Evolutionary conservation across 2,797 vertebrate genomes (phyloP), one percentile per base, ranked within the genome.

Genomic region (Cirrhinus molitorella): DNA sequence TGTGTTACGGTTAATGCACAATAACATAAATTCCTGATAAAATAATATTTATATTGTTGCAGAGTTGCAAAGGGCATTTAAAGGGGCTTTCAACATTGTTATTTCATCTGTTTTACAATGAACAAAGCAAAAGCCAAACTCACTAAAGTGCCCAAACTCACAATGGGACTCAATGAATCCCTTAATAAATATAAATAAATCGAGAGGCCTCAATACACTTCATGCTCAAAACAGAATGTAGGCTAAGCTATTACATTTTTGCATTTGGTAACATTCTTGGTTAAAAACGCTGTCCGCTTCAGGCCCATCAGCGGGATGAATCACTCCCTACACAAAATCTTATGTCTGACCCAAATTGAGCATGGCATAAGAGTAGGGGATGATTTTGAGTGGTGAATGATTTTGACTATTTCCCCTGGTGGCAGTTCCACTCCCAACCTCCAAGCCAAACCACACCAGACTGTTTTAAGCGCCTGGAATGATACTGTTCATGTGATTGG

Each of bases 341-440:
- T 79, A 65, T n/a, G 43, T 43, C 63, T 37, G 17, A 75, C 47
- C 71, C 37, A 82, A 74, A 65, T 10, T 34, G 17, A 68, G 51
- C 51, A 43, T 65, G 61, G 45, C n/a, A 74, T 28, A 21, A 59
- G 74, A 81, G 49, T 34, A 66, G 25, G 34, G 67, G 34, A 55
- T 70, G 66, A 40, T 74, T 63, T 75, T 78, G 75, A 49, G 68
- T 63, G 73, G 21, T 75, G 57, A 80, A 81, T 75, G 47, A 75
- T 45, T 73, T 49, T 34, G 49, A 73, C 47, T 19, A 63, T 85
- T 73, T 72, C 51, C 37, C 63, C 31, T 40, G 55, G 68, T 65
- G 43, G 55, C 28, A n/a, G 43, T 45, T 72, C 43, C 72, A 45
- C 47, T 40, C 51, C 25, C 57, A 37, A 77, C 25, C 67, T 73